Conservation (phyloP, 2,797 vertebrate genomes). For the Spondyliosoma cantharus region DNA sequence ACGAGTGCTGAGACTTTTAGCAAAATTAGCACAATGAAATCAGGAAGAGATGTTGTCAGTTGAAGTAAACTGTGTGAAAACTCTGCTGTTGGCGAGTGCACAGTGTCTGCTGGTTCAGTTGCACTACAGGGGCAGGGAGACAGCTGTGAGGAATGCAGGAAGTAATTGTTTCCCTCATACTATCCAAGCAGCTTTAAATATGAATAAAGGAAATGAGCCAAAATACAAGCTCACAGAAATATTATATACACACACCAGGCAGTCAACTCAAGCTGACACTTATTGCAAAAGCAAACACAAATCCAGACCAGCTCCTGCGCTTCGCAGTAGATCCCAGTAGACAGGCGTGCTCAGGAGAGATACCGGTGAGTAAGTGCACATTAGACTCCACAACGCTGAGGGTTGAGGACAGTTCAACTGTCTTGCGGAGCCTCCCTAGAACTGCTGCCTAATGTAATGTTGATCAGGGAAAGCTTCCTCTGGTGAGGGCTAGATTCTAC, state of each 20-base stretch:
- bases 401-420: slow-evolving; percentile 57
- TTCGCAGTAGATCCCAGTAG: slow-evolving; percentile 39
- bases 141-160: slow-evolving; percentile 27
- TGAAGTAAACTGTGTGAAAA: slow-evolving; percentile 15
- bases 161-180: slow-evolving; percentile 26
- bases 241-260: slow-evolving; percentile 7
- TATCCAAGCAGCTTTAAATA: slow-evolving; percentile 49
- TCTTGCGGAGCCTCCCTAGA: slow-evolving; percentile 38
- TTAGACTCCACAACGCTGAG: slow-evolving; percentile 56
- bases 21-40: slow-evolving; percentile 32
- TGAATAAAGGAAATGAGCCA: slow-evolving; percentile 39
- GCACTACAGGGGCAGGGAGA: slow-evolving; percentile 18
- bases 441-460: slow-evolving; percentile 63
- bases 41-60: slow-evolving; percentile 5
- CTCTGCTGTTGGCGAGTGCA: slow-evolving; percentile 1
- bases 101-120: slow-evolving; percentile 21
- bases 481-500: slow-evolving; percentile 68
- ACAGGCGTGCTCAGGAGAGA: slow-evolving; percentile 38
- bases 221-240: slow-evolving; percentile 16
- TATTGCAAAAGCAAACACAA: slow-evolving; percentile 32
- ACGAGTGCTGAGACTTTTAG: background rate
- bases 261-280: slow-evolving; percentile 1
- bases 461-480: slow-evolving; percentile 69
- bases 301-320: slow-evolving; percentile 19
- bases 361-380: slow-evolving; percentile 41